Evolutionary conservation across 2,797 vertebrate genomes (phyloP).

Genomic region (Microhierax caerulescens): DNA sequence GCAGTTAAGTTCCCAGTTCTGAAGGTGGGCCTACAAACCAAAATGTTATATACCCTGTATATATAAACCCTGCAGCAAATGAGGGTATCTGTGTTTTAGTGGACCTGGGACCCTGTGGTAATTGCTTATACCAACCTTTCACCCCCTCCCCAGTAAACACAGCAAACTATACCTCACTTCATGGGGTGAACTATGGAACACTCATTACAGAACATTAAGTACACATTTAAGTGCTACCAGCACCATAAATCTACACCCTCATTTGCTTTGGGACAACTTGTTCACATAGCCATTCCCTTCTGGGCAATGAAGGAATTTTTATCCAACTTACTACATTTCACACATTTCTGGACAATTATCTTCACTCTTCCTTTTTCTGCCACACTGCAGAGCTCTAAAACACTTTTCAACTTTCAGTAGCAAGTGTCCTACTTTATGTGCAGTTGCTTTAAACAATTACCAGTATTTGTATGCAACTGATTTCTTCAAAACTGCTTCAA

Average conservation of each 20-base stretch:
- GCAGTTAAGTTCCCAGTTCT: background rate
- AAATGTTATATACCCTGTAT: background rate
- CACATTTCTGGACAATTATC: background rate
- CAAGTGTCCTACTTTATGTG: background rate
- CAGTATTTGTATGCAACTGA: background rate
- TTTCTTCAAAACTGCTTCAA: background rate
- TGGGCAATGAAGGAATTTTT: background rate
- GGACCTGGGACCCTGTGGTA: background rate
- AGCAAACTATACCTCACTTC: background rate
- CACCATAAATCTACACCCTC: background rate
- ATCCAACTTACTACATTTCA: background rate
- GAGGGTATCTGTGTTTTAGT: background rate
- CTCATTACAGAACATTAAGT: background rate
- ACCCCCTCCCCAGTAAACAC: background rate
- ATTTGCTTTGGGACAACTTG: background rate
- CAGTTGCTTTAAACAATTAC: background rate
- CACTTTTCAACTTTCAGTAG: background rate
- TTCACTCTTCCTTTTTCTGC: background rate
- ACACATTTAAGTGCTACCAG: background rate
- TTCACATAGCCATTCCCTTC: background rate
- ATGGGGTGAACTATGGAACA: background rate
- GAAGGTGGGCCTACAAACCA: background rate
- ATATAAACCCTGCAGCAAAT: background rate
- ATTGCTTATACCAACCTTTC: background rate
- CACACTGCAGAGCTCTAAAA: background rate